phyloP scores from a whole-genome alignment of 2,113 vertebrate genomes.

The Mirounga angustirostris region DNA sequence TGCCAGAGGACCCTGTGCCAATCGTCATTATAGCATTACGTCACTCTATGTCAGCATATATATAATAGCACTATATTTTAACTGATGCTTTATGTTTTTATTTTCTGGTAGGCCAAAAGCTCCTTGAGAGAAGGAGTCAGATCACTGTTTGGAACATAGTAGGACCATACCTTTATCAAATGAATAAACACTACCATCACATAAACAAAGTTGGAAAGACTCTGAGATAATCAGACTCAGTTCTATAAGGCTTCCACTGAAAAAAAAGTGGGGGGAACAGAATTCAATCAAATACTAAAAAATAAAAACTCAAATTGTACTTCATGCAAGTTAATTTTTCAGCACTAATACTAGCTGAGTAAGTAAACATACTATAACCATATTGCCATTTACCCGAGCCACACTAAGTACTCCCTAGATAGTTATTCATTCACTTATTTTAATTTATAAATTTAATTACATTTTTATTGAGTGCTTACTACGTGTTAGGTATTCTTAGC shows the following conservation, averaged over 20 bases:
- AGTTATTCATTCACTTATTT: conserved; percentile 14
- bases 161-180: not conserved
- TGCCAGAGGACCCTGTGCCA: not conserved
- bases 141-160: not conserved
- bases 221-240: not conserved
- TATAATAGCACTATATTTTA: not conserved
- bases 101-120: not conserved
- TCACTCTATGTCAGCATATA: not conserved
- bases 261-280: not conserved
- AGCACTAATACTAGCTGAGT: not conserved
- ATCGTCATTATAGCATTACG: not conserved
- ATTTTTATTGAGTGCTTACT: not conserved
- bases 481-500: not conserved
- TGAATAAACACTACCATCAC: not conserved
- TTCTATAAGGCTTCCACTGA: not conserved
- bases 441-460: not conserved
- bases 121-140: not conserved
- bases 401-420: not conserved
- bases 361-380: not conserved
- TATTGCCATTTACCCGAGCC: not conserved
- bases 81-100: not conserved
- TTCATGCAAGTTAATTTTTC: not conserved
- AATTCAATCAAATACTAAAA: conserved; percentile 32
- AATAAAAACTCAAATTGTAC: conserved; percentile 3
- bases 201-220: not conserved